These are phyloP conservation scores for Paratrypauchen microcephalus DNA, from an alignment of 2,797 vertebrate genomes.

Conservation along the genomic window DNA sequence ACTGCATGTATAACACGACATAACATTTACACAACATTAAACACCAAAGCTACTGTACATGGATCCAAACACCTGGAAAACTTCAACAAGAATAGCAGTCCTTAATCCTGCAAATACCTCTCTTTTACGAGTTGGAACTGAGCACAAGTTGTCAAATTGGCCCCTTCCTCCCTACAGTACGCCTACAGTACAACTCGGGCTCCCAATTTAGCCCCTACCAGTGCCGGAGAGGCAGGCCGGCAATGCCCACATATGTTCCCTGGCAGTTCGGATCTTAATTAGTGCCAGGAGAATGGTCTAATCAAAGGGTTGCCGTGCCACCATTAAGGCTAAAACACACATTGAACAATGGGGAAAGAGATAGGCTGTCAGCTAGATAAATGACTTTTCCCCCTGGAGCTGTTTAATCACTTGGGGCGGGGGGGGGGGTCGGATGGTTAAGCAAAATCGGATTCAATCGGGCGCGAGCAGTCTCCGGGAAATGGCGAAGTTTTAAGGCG, in stretches of 20 bases:
- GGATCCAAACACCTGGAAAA: not conserved
- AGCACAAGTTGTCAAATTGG: slow-evolving; percentile 11
- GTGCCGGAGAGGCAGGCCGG: slow-evolving; percentile 16
- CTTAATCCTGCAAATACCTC: not conserved
- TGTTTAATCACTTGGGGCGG: slow-evolving; percentile 73
- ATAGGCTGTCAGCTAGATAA: slow-evolving; percentile 69
- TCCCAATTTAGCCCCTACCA: slow-evolving; percentile 5
- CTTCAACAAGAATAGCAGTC: not conserved
- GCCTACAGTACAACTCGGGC: slow-evolving; percentile 18
- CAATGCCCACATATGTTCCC: slow-evolving; percentile 62
- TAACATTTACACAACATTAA: not conserved
- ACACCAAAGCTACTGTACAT: not conserved
- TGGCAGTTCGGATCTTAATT: slow-evolving; percentile 65
- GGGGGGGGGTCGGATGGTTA: slow-evolving; percentile 47
- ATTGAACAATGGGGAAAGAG: slow-evolving; percentile 69
- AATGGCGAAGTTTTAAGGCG: slow-evolving; percentile 36
- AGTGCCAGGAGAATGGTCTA: slow-evolving; percentile 67
- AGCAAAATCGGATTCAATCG: slow-evolving; percentile 42
- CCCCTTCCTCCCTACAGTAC: slow-evolving; percentile 2
- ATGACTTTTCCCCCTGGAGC: slow-evolving; percentile 70
- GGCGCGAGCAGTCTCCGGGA: slow-evolving; percentile 34
- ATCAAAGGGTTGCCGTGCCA: slow-evolving; percentile 66
- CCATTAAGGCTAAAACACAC: slow-evolving; percentile 71
- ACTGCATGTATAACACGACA: no score
- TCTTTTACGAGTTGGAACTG: not conserved